phyloP scores from a whole-genome alignment of 2,113 vertebrate genomes.

The Falco punctatus region DNA sequence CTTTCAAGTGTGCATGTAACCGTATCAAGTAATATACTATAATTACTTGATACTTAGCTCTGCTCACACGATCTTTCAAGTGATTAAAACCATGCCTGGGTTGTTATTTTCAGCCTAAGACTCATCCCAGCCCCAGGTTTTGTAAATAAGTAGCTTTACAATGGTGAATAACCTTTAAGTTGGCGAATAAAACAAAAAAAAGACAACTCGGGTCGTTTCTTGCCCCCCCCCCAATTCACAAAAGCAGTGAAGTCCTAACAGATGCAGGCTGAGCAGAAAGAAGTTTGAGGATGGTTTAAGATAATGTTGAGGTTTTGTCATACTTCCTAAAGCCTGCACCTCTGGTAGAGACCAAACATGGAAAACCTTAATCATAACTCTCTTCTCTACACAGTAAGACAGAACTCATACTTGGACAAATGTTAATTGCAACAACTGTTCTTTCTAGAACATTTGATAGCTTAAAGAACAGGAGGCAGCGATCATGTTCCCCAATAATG shows the following conservation, averaged over 20 bases:
- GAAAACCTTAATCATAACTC: neutral
- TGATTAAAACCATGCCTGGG: neutral
- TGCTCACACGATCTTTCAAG: accelerated
- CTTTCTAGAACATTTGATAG: neutral
- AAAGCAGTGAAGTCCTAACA: neutral
- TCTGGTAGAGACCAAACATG: neutral
- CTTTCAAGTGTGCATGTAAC: neutral
- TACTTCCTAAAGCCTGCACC: neutral
- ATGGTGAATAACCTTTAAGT: neutral
- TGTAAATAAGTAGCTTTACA: neutral
- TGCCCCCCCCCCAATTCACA: neutral
- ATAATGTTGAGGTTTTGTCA: neutral
- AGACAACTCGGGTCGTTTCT: accelerated
- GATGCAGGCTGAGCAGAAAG: neutral
- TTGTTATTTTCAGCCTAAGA: neutral
- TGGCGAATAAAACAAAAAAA: neutral
- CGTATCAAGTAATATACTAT: neutral
- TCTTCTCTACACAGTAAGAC: neutral
- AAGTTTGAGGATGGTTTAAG: neutral
- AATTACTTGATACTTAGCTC: neutral
- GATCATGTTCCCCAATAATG: neutral
- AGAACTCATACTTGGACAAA: neutral
- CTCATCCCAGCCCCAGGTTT: neutral
- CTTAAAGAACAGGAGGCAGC: neutral
- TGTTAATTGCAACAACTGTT: neutral